Evolutionary conservation across 64 coral and sea anemone species (phyloP), one percentile per base, ranked within the genome.

Genomic region (Stichodactyla helianthus): DNA sequence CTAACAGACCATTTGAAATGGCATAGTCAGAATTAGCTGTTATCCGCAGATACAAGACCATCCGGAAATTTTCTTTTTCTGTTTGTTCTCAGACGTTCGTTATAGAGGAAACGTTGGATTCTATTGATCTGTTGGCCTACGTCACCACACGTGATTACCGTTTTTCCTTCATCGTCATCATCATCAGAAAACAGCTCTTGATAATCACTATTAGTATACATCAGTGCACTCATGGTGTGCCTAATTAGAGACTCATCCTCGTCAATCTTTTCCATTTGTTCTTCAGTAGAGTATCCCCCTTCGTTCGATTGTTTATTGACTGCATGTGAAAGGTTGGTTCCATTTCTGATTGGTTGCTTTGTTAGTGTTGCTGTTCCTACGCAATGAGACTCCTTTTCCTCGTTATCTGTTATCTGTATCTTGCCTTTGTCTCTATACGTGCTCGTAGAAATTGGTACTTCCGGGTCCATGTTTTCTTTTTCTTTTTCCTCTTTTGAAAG

Each of bases 121-220:
- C 20, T 16, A 7, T 25, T 59, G 9, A 84, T 84, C 27, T 84
- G 82, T 59, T 84, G n/a, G 10, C 56, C 56, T 13, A 84, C 53
- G 9, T 84, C 82, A 0, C 54, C 16, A 15, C 8, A 54, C 8
- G 8, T 20, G 1, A 56, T n/a, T 19, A 59, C 19, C 13, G 52
- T 84, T 4, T 54, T 19, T 19, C 53, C 82, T 27, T 84, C 82
- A 58, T 53, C 56, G 6, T 84, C 82, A 7, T 84, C 82, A 7
- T 65, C 62, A 18, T 79, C 77, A 16, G 77, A 79, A 79, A 79
- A 79, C 7, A 79, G 77, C 77, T 79, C 77, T 50, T 79, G 77
- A 22, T 22, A 18, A 65, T 65, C 62, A 65, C 62, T n/a, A 5
- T 60, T 60, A 65, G 18, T n/a, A 65, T n/a, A 9, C 0, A 1